These are phyloP conservation scores for Steromphala cineraria DNA, from an alignment of 2,888 invertebrate genomes.

Conservation along the genomic window DNA sequence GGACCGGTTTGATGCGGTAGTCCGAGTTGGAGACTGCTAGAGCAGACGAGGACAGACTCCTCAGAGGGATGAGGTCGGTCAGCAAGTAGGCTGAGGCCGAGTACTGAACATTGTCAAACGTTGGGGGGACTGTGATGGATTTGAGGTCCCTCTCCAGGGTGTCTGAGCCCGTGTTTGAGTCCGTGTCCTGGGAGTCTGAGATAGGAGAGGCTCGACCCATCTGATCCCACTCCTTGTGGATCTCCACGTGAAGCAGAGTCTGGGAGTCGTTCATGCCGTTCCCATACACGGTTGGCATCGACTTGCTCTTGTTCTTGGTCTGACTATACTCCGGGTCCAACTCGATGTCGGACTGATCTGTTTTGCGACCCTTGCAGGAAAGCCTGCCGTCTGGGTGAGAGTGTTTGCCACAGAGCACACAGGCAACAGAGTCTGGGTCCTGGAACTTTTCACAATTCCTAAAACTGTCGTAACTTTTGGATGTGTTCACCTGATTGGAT, in stretches of 20 bases:
- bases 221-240: constrained; percentile 66
- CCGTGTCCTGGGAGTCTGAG: constrained; percentile 32
- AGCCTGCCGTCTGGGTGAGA: constrained; percentile 35
- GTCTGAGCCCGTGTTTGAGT: constrained; percentile 30
- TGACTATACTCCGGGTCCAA: constrained; percentile 27
- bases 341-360: constrained; percentile 22
- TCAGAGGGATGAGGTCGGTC: constrained; percentile 15
- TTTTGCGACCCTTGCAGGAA: constrained; percentile 33
- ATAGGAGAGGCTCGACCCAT: constrained; percentile 25
- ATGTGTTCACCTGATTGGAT: constrained; percentile 39
- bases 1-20: constrained; percentile 21
- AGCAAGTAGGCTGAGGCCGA: constrained; percentile 26
- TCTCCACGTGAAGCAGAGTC: constrained; percentile 65
- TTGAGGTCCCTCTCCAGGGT: constrained; percentile 58
- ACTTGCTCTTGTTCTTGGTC: constrained; percentile 45
- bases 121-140: constrained; percentile 54
- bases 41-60: constrained; percentile 28
- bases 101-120: constrained; percentile 35
- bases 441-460: constrained; percentile 27
- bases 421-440: constrained; percentile 25
- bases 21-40: constrained; percentile 18
- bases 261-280: constrained; percentile 54
- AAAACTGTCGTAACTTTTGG: constrained; percentile 54
- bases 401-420: constrained; percentile 49
- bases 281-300: constrained; percentile 50